phyloP scores from a whole-genome alignment of 1,140 invertebrate species.

The Pachypeltis micranthus region DNA sequence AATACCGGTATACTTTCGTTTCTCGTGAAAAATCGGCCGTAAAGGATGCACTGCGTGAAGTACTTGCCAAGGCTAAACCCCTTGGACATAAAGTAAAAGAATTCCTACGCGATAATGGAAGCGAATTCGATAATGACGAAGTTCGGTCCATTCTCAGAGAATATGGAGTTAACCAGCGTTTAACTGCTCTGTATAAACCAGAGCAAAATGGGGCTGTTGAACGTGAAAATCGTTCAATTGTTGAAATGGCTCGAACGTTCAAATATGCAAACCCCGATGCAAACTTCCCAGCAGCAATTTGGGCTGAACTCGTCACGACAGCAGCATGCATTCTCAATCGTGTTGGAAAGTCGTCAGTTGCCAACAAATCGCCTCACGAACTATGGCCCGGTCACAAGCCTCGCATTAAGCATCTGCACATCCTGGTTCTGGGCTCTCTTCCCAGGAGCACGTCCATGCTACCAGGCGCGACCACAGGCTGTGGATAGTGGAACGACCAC shows the following conservation, averaged over 20 bases:
- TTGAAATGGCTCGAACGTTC: constrained; percentile 20
- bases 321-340: constrained; percentile 14
- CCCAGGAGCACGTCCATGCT: too few species aligned
- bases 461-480: too few species aligned
- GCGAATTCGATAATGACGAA: background rate
- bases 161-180: background rate
- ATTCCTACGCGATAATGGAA: background rate
- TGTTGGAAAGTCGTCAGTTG: background rate
- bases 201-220: background rate
- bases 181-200: background rate
- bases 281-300: constrained; percentile 12
- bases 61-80: background rate
- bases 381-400: background rate
- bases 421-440: too few species aligned
- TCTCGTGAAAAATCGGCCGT: background rate
- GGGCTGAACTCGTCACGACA: constrained; percentile 10
- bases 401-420: background rate
- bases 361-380: background rate
- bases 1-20: too few species aligned
- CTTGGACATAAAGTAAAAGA: background rate
- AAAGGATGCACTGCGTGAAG: background rate
- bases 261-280: constrained; percentile 15
- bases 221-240: background rate
- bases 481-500: too few species aligned
- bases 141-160: background rate